Evolutionary conservation across 1,140 invertebrate genomes (phyloP), one percentile per base, ranked within the genome.

Genomic region (Lamellibrachia luymesi): DNA sequence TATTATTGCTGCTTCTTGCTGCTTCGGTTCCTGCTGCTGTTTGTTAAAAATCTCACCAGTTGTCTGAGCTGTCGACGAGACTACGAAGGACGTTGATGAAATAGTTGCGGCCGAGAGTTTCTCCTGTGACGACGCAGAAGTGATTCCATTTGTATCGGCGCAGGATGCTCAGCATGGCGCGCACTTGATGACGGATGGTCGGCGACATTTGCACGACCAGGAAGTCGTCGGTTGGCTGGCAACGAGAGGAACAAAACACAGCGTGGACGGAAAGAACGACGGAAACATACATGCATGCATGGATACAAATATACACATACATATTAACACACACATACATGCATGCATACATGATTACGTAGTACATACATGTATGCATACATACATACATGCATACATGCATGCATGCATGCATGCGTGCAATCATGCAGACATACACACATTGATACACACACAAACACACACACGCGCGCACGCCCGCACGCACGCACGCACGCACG

Each of bases 91-190:
- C 98, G 96, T 98, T 98, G 93, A 99, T 98, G 95, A 99, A 99
- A 96, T 99, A 98, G 94, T 98, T 98, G 96, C 99, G 98, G 0
- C 98, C 98, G 27, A 98, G 98, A 91, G 99, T 98, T 95, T 98
- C 97, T 91, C 96, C 96, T 4, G 97, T 97, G 51, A 99, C 98
- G 92, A 99, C 98, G 93, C 98, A 98, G 96, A 99, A 99, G 95
- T 98, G 98, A 95, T 99, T 98, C 99, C 99, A 99, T 95, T 99
- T 98, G 97, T 99, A 99, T 92, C 98, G 97, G 96, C 98, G 98
- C 94, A 99, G 96, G 94, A 99, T 98, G 95, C 98, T 98, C 93
- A 99, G 96, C 98, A 99, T 99, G 25, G 98, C 98, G 2, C 98
- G 98, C 50, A 98, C 98, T 96, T 99, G 98, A 95, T 99, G 98